phyloP scores from a whole-genome alignment of 2,797 vertebrate species.

The Pantherophis alleghaniensis region DNA sequence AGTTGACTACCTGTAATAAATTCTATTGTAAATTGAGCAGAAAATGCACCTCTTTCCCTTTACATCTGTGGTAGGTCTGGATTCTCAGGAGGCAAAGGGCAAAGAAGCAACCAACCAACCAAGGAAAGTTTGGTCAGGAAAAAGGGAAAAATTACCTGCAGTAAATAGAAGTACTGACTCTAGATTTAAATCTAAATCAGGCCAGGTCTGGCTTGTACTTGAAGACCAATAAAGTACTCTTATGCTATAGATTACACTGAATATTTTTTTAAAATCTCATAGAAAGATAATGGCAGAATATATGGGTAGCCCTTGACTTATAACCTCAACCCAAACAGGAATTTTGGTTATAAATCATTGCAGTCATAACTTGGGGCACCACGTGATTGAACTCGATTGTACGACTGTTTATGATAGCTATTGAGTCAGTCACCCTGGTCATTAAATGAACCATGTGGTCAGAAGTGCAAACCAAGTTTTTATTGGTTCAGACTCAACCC shows the following conservation, averaged over 20 bases:
- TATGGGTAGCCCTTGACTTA: no score
- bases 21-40: neutral
- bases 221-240: neutral
- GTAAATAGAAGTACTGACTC: neutral
- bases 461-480: neutral
- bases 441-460: neutral
- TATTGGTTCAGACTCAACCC: neutral
- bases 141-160: neutral
- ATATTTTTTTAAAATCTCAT: no score
- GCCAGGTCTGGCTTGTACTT: neutral
- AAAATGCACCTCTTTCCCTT: neutral
- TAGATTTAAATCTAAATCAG: neutral
- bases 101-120: no score
- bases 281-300: no score
- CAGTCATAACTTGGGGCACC: no score
- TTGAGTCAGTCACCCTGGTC: neutral
- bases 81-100: no score
- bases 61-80: neutral
- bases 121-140: neutral
- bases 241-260: neutral
- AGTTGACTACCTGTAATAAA: neutral
- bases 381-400: no score
- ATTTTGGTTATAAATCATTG: no score
- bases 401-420: no score
- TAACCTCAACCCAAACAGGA: no score